Percentiles rank a stretch among this genome's conserved stretches.
Evolutionary conservation across 2,797 vertebrate genomes (phyloP).

Genomic region (Pipistrellus kuhlii): DNA sequence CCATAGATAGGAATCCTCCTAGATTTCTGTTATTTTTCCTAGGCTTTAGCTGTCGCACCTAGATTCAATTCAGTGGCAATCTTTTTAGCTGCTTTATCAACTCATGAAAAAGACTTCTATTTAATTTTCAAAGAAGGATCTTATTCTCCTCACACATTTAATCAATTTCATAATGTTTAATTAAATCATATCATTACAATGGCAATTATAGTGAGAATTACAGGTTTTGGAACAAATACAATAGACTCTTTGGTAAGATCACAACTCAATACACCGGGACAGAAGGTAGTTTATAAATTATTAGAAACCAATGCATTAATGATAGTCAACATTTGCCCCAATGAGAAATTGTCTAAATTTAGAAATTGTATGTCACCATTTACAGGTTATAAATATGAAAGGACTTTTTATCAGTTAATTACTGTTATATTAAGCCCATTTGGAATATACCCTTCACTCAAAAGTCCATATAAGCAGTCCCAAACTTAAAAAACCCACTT

Average conservation of each 20-base stretch:
- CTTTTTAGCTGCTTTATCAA: slow-evolving; percentile 36
- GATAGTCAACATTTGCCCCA: slow-evolving; percentile 37
- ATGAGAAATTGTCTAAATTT: slow-evolving; percentile 58
- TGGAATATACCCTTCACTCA: slow-evolving; percentile 40
- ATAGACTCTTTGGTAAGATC: neutral
- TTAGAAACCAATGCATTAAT: slow-evolving; percentile 49
- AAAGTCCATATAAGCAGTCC: neutral
- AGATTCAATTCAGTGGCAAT: slow-evolving; percentile 43
- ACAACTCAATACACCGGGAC: neutral
- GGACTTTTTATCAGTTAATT: slow-evolving; percentile 16
- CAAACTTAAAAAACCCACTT: neutral
- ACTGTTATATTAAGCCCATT: slow-evolving; percentile 2
- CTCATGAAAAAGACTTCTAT: slow-evolving; percentile 48
- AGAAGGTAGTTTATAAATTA: slow-evolving; percentile 33
- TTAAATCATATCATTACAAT: slow-evolving; percentile 45
- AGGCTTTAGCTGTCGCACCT: neutral
- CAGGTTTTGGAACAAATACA: slow-evolving; percentile 20
- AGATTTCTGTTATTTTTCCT: neutral
- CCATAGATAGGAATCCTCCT: slow-evolving; percentile 23
- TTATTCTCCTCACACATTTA: neutral
- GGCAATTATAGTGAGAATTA: slow-evolving; percentile 20
- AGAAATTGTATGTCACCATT: neutral
- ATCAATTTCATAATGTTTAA: slow-evolving; percentile 53
- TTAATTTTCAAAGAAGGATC: slow-evolving; percentile 45
- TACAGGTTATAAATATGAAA: slow-evolving; percentile 35